phyloP scores from a whole-genome alignment of 2,113 vertebrate genomes.

The Archocentrus centrarchus region DNA sequence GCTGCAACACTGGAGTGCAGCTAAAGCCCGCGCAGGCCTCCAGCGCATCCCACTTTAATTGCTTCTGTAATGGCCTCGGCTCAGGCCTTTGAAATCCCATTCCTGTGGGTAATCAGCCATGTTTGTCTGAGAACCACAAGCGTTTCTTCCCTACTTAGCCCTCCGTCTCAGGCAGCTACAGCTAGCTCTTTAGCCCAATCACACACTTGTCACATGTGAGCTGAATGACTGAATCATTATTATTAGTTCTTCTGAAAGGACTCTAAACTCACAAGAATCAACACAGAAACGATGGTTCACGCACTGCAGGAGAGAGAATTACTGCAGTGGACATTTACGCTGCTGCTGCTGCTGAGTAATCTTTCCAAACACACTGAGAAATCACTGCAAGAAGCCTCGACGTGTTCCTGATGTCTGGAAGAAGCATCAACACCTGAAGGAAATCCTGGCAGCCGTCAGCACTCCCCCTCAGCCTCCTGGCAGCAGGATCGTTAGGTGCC shows the following conservation, averaged over 20 bases:
- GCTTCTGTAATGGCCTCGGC: constrained; percentile 73
- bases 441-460: neutral
- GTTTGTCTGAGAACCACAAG: constrained; percentile 70
- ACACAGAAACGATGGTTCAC: neutral
- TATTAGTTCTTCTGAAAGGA: neutral
- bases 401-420: neutral
- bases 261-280: neutral
- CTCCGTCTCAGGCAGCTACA: constrained; percentile 3
- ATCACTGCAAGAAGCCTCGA: neutral
- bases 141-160: constrained; percentile 37
- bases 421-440: neutral
- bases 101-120: constrained; percentile 79
- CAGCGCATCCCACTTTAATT: constrained; percentile 72
- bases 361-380: neutral
- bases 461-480: too few species aligned
- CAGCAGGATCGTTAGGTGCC: too few species aligned
- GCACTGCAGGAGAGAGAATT: neutral
- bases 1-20: constrained; percentile 60
- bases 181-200: constrained; percentile 25
- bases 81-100: constrained; percentile 77
- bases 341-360: neutral
- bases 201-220: constrained; percentile 11
- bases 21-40: constrained; percentile 63
- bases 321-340: neutral
- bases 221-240: neutral